These are phyloP conservation scores for Rhizoglyphus robini DNA, from an alignment of 1,140 invertebrate species.

Conservation along the genomic window DNA sequence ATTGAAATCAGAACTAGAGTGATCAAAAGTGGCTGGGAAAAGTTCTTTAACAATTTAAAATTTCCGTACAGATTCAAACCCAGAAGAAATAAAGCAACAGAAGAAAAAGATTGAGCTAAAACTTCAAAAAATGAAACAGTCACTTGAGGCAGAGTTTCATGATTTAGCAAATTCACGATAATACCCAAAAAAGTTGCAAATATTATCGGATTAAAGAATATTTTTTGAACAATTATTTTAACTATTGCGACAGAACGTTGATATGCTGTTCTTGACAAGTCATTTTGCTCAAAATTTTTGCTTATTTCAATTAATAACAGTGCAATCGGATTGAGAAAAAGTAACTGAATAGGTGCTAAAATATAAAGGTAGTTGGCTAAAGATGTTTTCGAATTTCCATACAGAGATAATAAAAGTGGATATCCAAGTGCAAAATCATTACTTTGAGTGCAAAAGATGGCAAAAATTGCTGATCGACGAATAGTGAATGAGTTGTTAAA, in stretches of 20 bases:
- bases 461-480: constrained; percentile 64
- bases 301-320: constrained; percentile 78
- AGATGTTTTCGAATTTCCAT: constrained; percentile 58
- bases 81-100: constrained; percentile 72
- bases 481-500: constrained; percentile 46
- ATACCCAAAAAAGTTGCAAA: constrained; percentile 86
- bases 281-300: constrained; percentile 45
- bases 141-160: constrained; percentile 55
- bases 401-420: constrained; percentile 49
- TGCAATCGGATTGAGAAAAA: constrained; percentile 81
- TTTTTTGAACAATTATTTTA: constrained; percentile 42
- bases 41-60: constrained; percentile 54
- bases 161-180: constrained; percentile 65
- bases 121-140: constrained; percentile 55
- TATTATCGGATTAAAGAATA: constrained; percentile 74
- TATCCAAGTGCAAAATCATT: constrained; percentile 97
- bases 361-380: constrained; percentile 82
- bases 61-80: constrained; percentile 87
- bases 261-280: neutral
- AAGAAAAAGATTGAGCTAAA: constrained; percentile 74
- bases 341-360: constrained; percentile 79
- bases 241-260: neutral
- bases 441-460: constrained; percentile 89
- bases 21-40: constrained; percentile 55
- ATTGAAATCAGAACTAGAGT: constrained; percentile 63